Percentiles rank a stretch among this genome's conserved stretches.
These are phyloP conservation scores for Tachina grossa DNA, from an alignment of 2,888 invertebrate species.

Conservation along the genomic window DNA sequence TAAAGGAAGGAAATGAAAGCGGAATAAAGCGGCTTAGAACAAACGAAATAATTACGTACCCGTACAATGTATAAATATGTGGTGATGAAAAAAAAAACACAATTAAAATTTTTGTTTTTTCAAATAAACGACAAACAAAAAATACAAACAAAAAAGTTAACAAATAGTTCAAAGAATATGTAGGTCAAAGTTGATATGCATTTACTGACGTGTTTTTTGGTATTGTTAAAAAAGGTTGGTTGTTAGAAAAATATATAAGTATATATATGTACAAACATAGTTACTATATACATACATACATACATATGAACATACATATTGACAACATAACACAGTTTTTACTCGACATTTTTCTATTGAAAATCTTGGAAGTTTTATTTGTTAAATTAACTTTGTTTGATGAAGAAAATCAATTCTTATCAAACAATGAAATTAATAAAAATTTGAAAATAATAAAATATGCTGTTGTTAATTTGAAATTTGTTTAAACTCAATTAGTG, in stretches of 20 bases:
- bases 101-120: background rate
- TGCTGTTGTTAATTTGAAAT: constrained; percentile 10
- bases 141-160: background rate
- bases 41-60: background rate
- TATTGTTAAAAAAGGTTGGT: background rate
- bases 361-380: constrained; percentile 13
- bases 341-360: constrained; percentile 13
- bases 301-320: background rate
- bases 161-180: background rate
- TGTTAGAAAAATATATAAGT: too few species aligned
- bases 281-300: too few species aligned
- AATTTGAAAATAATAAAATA: background rate
- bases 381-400: constrained; percentile 5
- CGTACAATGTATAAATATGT: background rate
- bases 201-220: background rate
- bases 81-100: background rate
- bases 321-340: constrained; percentile 53
- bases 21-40: constrained; percentile 11
- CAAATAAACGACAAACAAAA: background rate
- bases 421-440: constrained; percentile 1
- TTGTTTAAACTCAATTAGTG: constrained; percentile 58
- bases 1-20: constrained; percentile 11
- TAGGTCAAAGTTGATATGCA: background rate
- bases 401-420: constrained; percentile 39
- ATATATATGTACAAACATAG: too few species aligned